These are phyloP conservation scores for Noctuana brunneofusca DNA, from an alignment of 2,888 invertebrate species.

Conservation along the genomic window DNA sequence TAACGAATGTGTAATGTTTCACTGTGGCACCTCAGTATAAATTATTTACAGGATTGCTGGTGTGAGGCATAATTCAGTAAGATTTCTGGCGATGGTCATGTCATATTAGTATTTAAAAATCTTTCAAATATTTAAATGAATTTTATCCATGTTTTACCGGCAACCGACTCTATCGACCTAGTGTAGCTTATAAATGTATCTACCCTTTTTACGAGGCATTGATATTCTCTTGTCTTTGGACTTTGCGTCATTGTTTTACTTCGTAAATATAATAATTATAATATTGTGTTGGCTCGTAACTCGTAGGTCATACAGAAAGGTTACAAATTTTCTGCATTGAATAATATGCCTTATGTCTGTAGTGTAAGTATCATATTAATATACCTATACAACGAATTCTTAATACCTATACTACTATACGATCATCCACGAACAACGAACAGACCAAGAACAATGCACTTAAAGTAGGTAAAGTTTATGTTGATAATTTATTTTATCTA, in stretches of 20 bases:
- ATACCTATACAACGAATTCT: neutral
- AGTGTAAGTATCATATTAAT: neutral
- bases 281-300: slow-evolving; percentile 5
- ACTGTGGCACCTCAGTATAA: too few species aligned
- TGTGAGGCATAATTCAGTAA: too few species aligned
- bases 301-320: slow-evolving; percentile 19
- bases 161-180: neutral
- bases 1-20: too few species aligned
- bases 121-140: too few species aligned
- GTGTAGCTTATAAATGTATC: too few species aligned
- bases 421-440: slow-evolving; percentile 1
- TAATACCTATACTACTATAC: neutral
- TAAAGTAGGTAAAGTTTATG: neutral
- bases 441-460: neutral
- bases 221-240: slow-evolving; percentile 3
- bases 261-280: neutral
- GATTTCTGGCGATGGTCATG: too few species aligned
- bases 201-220: too few species aligned
- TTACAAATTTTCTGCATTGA: neutral
- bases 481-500: neutral
- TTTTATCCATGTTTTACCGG: neutral
- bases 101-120: too few species aligned
- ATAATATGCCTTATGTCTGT: neutral
- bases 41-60: too few species aligned
- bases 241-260: slow-evolving; percentile 18